These are phyloP conservation scores for Samia ricini DNA, from an alignment of 1,140 invertebrate species.

Conservation along the genomic window DNA sequence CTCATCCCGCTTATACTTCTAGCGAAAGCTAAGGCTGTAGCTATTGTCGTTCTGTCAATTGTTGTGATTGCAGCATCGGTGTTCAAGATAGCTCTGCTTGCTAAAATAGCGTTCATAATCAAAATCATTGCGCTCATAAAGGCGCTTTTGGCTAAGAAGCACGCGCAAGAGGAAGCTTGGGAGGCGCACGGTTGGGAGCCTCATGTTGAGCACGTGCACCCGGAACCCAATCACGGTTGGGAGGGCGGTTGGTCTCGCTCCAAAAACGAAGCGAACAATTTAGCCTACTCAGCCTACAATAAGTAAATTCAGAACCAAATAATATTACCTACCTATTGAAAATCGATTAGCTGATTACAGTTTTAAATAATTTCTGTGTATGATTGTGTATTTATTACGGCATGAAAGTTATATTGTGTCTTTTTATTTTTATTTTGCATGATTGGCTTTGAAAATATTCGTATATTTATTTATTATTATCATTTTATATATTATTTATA, in stretches of 20 bases:
- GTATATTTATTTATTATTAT: background rate
- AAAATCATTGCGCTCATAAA: conserved; percentile 62
- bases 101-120: conserved; percentile 66
- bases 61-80: conserved; percentile 62
- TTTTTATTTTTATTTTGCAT: background rate
- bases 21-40: conserved; percentile 57
- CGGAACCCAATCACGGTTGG: conserved; percentile 64
- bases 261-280: conserved; percentile 76
- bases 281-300: conserved; percentile 82
- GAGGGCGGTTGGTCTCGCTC: conserved; percentile 79
- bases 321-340: conserved; percentile 2
- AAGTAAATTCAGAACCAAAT: conserved; percentile 40
- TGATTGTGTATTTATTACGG: conserved; percentile 6
- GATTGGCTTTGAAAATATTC: background rate
- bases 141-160: conserved; percentile 82
- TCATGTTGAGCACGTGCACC: conserved; percentile 76
- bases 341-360: background rate
- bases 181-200: conserved; percentile 79
- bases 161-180: conserved; percentile 82
- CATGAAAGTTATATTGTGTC: too few relatives aligned
- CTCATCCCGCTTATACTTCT: conserved; percentile 58
- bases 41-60: conserved; percentile 43
- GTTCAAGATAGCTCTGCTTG: conserved; percentile 60
- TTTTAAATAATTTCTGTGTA: conserved; percentile 4
- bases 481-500: background rate